phyloP scores from a whole-genome alignment of 2,888 invertebrate species.

The Vanessa cardui region DNA sequence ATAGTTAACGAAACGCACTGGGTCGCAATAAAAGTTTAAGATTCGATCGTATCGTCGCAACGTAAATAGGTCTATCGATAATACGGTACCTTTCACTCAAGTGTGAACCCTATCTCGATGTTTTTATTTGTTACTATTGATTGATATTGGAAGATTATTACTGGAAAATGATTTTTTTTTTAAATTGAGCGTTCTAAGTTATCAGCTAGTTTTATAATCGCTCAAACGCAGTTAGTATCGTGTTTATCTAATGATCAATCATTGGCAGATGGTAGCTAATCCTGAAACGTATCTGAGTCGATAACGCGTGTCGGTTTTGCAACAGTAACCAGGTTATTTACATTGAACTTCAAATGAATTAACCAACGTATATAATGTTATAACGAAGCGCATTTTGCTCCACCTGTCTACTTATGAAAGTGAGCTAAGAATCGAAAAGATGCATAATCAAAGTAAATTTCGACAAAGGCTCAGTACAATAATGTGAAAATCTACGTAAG shows the following conservation, averaged over 20 bases:
- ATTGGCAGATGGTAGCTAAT: conserved; percentile 57
- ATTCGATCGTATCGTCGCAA: conserved; percentile 57
- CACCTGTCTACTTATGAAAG: neutral
- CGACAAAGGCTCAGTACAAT: too few species aligned
- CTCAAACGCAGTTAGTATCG: conserved; percentile 39
- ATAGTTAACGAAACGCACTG: conserved; percentile 62
- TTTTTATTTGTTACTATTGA: conserved; percentile 31
- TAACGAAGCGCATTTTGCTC: neutral
- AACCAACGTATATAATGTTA: neutral
- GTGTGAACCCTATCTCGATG: conserved; percentile 37
- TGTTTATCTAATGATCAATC: conserved; percentile 60
- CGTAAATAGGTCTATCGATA: conserved; percentile 49
- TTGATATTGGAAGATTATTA: conserved; percentile 27
- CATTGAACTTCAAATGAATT: conserved; percentile 14
- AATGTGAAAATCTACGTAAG: too few species aligned
- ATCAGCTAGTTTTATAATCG: conserved; percentile 44
- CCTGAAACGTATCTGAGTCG: conserved; percentile 43
- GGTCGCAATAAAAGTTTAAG: conserved; percentile 54
- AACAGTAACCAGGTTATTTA: conserved; percentile 20
- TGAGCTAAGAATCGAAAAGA: too few species aligned
- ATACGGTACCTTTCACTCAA: conserved; percentile 35
- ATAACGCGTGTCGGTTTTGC: conserved; percentile 27
- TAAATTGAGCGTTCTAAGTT: conserved; percentile 41
- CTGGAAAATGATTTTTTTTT: conserved; percentile 44
- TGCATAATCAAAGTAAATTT: too few species aligned